Conservation (phyloP, 2,113 vertebrate species). For the Crypturellus undulatus region DNA sequence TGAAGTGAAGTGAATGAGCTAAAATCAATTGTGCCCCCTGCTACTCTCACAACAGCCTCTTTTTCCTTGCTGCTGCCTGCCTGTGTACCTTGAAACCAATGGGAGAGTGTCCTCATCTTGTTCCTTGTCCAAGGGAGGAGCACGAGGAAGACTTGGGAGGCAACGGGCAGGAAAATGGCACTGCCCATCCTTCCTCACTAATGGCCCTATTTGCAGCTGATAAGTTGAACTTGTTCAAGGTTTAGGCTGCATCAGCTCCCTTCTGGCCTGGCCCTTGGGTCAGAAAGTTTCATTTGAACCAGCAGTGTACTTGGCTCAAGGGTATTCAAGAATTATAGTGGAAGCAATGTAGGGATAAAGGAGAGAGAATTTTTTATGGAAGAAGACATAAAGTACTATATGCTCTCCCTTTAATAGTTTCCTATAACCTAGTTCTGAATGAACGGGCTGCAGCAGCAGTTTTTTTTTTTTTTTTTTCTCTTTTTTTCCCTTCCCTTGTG, state of each 20-base stretch:
- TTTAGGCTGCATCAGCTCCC: background rate
- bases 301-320: background rate
- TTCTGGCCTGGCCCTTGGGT: background rate
- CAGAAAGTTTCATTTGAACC: background rate
- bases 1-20: background rate
- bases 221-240: background rate
- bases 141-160: background rate
- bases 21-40: no score
- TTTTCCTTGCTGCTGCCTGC: background rate
- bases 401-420: background rate
- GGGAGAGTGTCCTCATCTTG: background rate
- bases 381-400: fast-evolving
- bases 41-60: no score
- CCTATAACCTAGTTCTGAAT: background rate
- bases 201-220: background rate
- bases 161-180: background rate
- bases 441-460: background rate
- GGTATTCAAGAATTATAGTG: background rate
- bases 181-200: background rate
- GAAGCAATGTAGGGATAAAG: background rate
- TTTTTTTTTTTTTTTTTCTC: background rate
- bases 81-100: background rate
- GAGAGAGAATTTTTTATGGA: background rate
- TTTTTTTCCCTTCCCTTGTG: fast-evolving
- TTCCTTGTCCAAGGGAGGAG: background rate